Evolutionary conservation across 1,140 invertebrate species (phyloP), one percentile per base, ranked within the genome.

Genomic region (Contarinia nasturtii): DNA sequence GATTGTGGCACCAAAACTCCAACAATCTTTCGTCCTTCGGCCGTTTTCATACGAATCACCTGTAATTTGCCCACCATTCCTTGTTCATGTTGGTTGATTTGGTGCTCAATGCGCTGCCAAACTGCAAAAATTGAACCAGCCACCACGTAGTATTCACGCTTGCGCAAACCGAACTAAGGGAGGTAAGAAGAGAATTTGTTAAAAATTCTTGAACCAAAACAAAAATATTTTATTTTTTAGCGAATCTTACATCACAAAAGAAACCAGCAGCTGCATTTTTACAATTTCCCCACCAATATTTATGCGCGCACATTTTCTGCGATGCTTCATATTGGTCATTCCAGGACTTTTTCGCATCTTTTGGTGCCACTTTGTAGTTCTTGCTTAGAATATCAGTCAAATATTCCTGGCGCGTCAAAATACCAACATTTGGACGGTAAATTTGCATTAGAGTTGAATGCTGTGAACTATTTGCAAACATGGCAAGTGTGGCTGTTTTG

Each of bases 51-150:
- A 48, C 95, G 78, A 53, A 98, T 86, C 52, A 98, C 91, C 71
- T 98, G 95, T 85, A 98, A 92, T 65, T 93, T 92, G 52, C 20
- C 75, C 74, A 41, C 74, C 74, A 50, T 64, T 10, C 10, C 27
- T 3, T 27, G 27, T 5, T 27, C 10, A 5, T 27, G 27, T 10
- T 27, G n/a, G n/a, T 27, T 27, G 27, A 67, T 48, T 66, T 68
- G 17, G 69, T 74, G 72, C 68, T 98, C 95, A 7, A 97, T 82
- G 47, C 87, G 77, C 53, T 83, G 82, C 94, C 94, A 98, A 11
- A 97, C 90, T 44, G 86, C 86, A 44, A 98, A 70, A 46, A 98
- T 90, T 3, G 89, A 92, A 20, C 95, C 95, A 48, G 89, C 79
- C 11, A 98, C 70, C 19, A 98, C 86, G 67, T 95, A 83, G 64